Evolutionary conservation across 2,888 invertebrate genomes (phyloP).

Genomic region (Phyllotreta striolata): DNA sequence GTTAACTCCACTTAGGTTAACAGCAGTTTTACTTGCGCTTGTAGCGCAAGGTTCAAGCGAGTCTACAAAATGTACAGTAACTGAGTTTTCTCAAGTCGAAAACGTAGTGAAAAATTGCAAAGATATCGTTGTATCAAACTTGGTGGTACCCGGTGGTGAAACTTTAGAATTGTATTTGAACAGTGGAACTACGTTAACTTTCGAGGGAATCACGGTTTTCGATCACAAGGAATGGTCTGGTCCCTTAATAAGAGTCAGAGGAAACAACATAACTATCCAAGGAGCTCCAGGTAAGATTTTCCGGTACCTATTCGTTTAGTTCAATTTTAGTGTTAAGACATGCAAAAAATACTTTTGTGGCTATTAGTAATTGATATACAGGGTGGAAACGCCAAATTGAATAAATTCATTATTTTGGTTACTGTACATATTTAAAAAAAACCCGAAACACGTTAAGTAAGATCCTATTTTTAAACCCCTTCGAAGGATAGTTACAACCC

Average conservation of each 20-base stretch:
- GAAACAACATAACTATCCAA: conserved; percentile 26
- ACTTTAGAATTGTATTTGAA: conserved; percentile 29
- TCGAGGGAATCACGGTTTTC: conserved; percentile 30
- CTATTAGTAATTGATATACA: too few species aligned
- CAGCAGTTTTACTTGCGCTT: too few species aligned
- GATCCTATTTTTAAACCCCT: too few species aligned
- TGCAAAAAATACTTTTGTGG: too few species aligned
- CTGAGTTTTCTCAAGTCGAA: conserved; percentile 2
- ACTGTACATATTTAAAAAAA: neutral
- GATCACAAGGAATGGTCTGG: conserved; percentile 33
- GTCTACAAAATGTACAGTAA: conserved; percentile 6
- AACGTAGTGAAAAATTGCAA: conserved; percentile 1
- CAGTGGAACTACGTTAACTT: conserved; percentile 25
- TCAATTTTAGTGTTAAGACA: too few species aligned
- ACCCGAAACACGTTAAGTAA: too few species aligned
- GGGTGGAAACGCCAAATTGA: too few species aligned
- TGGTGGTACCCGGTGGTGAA: conserved; percentile 24
- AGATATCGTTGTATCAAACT: conserved; percentile 7
- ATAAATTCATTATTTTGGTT: too few species aligned
- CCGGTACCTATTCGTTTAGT: neutral
- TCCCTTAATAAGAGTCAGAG: conserved; percentile 30
- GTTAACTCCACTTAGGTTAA: too few species aligned
- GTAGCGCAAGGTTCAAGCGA: neutral
- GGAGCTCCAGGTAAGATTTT: conserved; percentile 25
- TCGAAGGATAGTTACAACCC: too few species aligned